Base-by-base conservation (phyloP, 2,888 invertebrate genomes). In the Seira ritae region DNA sequence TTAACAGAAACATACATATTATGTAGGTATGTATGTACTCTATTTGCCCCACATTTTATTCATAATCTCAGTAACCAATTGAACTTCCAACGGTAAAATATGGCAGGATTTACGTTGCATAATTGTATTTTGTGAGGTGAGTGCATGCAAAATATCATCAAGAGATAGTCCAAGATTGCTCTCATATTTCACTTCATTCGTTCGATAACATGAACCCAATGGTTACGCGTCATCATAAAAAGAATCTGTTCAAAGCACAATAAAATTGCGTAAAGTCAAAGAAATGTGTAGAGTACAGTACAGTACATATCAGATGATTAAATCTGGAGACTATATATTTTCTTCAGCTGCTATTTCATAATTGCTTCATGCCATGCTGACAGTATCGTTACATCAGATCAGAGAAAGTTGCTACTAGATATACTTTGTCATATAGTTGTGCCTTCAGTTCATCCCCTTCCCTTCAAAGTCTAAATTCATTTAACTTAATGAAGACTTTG, bases 341-440 rank as follows among this genome's bases (percentile, higher is more conserved):
- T 42, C 62, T 71, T 31, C 24, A 76, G n/a, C n/a, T 31, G 20
- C 60, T 60, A 67, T 50, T 77, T 62, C 77, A 82, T 71, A 78
- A 77, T 77, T 77, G 60, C 72, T 46, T 82, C 82, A 31, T 31
- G 78, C 78, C 82, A 31, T 31, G 78, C 78, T 83, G 77, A 83
- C 82, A 83, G 73, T 83, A 83, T 83, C 77, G 66, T 83, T 82
- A 70, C 66, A 69, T 73, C 77, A 83, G 73, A 83, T 83, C 82
- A 83, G 82, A 83, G 82, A 83, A 83, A 83, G 82, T 83, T 62
- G 67, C 17, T 55, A 31, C 8, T 31, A 4, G 31, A 4, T 31
- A 31, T 31, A 31, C 31, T 31, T 31, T 31, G 31, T 31, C 2
- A 31, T 55, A 42, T 6, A 8, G 6, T 42, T 42, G 6, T 42